Evolutionary conservation across 2,888 invertebrate species (phyloP), one percentile per base, ranked within the genome.

Genomic region (Molorchus minor): DNA sequence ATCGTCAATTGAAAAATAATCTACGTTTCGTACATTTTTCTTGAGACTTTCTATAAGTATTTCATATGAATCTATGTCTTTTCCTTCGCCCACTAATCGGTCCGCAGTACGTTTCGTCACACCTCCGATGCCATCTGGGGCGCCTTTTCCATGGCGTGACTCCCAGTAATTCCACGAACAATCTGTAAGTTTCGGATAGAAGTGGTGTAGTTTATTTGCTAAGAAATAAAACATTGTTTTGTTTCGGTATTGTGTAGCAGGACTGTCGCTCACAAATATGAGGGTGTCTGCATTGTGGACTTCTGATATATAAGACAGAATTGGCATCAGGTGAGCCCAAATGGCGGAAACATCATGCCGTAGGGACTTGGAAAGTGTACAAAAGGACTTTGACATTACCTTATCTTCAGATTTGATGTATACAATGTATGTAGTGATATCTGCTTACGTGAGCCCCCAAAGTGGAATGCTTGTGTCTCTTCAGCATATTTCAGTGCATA

Each of bases 241-340:
- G 33, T 56, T 56, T 10, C 46, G n/a, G 30, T 47, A 56, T 16
- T 56, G 49, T 2, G 56, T 56, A 3, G 30, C 40, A 17, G 56
- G 49, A 21, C 56, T 36, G 40, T 56, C 56, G 25, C 25, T 25
- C 25, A 25, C 25, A 25, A 25, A 25, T 25, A 25, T 25, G 25
- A 25, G 25, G 25, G 25, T 25, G 25, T 25, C 25, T 25, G 25
- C 25, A 25, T 25, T 25, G 25, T 4, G 25, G 25, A 25, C 25
- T 36, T 36, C 15, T 12, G 36, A 49, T 20, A 35, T 49, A 25
- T 36, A 49, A 19, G 49, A 49, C 17, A 49, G 16, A 21, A 56
- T 40, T 38, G 49, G 49, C 12, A 3, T 3, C 20, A 54, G 36
- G 16, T 54, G 38, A 10, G 54, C 35, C 30, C 40, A 49, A 29